Evolutionary conservation across 2,113 vertebrate genomes (phyloP).

Genomic region (Grallaria varia): DNA sequence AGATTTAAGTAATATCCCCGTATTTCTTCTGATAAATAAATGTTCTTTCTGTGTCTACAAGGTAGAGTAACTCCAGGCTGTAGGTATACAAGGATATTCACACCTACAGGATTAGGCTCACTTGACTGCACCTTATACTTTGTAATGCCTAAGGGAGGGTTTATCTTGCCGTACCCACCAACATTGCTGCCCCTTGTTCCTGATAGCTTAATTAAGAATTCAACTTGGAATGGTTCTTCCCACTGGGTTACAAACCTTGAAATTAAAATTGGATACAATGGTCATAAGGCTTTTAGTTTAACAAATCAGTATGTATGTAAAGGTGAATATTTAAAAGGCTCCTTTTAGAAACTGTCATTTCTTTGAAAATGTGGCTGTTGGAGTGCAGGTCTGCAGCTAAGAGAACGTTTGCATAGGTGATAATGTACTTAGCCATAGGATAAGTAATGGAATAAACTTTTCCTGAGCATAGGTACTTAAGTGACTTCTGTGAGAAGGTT

Average conservation of each 20-base stretch:
- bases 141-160: slow-evolving; percentile 25
- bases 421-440: background rate
- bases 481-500: background rate
- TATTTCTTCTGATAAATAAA: slow-evolving; percentile 41
- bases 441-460: background rate
- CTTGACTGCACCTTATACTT: slow-evolving; percentile 54
- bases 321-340: slow-evolving; percentile 42
- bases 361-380: background rate
- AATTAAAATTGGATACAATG: slow-evolving; percentile 53
- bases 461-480: background rate
- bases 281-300: slow-evolving; percentile 44
- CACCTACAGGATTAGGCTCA: slow-evolving; percentile 64
- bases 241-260: slow-evolving; percentile 63
- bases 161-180: slow-evolving; percentile 52
- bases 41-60: background rate
- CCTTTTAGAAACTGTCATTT: background rate
- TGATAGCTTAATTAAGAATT: slow-evolving; percentile 70
- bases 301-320: background rate
- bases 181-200: slow-evolving; percentile 50
- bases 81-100: slow-evolving; percentile 56
- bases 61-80: slow-evolving; percentile 17
- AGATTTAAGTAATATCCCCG: background rate
- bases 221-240: slow-evolving; percentile 45
- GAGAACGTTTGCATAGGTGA: background rate
- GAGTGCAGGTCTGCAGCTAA: background rate